Evolutionary conservation across 2,797 vertebrate species (phyloP), one percentile per base, ranked within the genome.

Genomic region (Orientallactaga sibirica): DNA sequence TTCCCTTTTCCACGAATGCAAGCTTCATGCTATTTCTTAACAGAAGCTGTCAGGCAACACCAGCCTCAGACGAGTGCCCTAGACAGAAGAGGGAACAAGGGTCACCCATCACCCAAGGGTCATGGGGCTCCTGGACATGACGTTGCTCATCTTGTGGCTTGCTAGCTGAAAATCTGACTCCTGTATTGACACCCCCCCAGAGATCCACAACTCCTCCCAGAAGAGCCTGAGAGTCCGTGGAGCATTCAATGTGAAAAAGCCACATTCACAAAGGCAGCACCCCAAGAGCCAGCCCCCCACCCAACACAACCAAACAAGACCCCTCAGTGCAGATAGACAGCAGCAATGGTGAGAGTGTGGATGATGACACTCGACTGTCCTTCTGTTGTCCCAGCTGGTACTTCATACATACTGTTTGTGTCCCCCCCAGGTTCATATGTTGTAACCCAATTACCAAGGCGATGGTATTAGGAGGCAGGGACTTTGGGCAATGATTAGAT

Each of bases 1-100:
- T 89, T 92, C 85, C 66, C 67, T 79, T 94, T 91, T 81, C 76
- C 64, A 75, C 0, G 27, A 89, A 91, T 73, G 48, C 33, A 87
- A 73, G 62, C 66, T 41, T 74, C 41, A 80, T 70, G 41, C 20
- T 80, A 24, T 87, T 86, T 94, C 67, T 55, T 86, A 43, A 70
- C 2, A 86, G 70, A 74, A 52, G n/a, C 33, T 62, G 52, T 62
- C 20, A 78, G 82, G 43, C 22, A 67, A 48, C 55, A 75, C 14
- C 62, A 92, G 18, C 67, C 58, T 84, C 16, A 29, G 84, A 84
- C 52, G 62, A 20, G 25, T 19, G 27, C 37, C 29, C 67, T 2
- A 24, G 25, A 52, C 8, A 64, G 61, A 27, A 80, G 79, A 67
- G 10, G 14, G 52, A 22, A 9, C 0, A 18, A 86, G 20, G 41